Percentiles rank a stretch among this genome's conserved stretches.
Conservation (phyloP, 2,797 vertebrate genomes). For the Malacoraja senta region DNA sequence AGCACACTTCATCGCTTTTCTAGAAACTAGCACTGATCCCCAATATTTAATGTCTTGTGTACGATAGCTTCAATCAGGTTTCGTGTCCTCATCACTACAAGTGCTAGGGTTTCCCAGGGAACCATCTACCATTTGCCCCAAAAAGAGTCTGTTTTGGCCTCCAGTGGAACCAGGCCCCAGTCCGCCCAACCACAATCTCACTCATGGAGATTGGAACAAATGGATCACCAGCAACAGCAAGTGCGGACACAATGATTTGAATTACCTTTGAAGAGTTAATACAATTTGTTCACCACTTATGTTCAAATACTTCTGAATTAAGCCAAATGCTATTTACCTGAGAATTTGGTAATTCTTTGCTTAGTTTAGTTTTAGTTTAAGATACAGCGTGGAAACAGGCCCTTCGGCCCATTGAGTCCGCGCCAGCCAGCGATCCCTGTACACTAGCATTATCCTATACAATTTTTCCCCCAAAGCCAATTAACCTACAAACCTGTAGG, state of each 20-base stretch:
- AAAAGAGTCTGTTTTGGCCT: background rate
- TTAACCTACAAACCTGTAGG: too few relatives aligned
- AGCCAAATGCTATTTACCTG: background rate
- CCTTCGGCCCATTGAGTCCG: too few relatives aligned
- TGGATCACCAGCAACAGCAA: background rate
- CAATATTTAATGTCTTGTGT: too few relatives aligned
- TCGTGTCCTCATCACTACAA: background rate
- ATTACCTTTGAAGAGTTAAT: background rate
- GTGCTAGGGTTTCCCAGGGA: background rate
- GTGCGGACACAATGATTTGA: too few relatives aligned
- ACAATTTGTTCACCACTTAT: background rate
- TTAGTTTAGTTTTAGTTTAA: background rate
- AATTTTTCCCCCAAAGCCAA: too few relatives aligned
- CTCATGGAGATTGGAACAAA: background rate
- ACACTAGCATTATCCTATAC: too few relatives aligned
- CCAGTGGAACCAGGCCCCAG: background rate
- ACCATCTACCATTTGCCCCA: background rate
- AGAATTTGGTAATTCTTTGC: background rate
- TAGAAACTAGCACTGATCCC: background rate
- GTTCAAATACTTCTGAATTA: background rate
- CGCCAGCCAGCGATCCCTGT: too few relatives aligned
- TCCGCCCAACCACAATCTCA: background rate
- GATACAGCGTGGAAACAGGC: background rate
- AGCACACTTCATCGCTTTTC: background rate
- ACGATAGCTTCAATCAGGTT: background rate